Evolutionary conservation across 2,113 vertebrate genomes (phyloP).

Genomic region (Acrocephalus kingi): DNA sequence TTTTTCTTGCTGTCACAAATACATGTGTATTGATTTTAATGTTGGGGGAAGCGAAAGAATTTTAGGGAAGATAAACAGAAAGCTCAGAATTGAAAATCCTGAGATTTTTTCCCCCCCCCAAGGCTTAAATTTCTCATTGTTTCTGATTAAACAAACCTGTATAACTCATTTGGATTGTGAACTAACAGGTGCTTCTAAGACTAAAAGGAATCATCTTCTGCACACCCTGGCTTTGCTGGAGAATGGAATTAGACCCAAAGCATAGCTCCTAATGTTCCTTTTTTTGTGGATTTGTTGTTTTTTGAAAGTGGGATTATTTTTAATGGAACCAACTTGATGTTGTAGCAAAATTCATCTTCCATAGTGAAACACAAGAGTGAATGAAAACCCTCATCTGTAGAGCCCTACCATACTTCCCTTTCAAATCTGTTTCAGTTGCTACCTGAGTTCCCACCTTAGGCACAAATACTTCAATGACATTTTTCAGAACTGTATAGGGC

Average conservation of each 20-base stretch:
- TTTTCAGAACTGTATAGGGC: neutral
- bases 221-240: neutral
- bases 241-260: neutral
- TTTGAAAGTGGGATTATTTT: accelerated
- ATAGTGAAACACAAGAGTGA: neutral
- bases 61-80: neutral
- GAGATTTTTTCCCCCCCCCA: neutral
- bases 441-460: neutral
- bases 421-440: neutral
- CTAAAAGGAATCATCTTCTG: neutral
- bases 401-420: neutral
- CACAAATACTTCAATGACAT: neutral
- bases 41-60: neutral
- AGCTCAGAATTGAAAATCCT: neutral
- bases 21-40: neutral
- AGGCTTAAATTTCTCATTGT: neutral
- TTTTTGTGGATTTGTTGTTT: neutral
- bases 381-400: neutral
- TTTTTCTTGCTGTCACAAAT: neutral
- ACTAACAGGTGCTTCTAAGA: neutral
- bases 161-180: neutral
- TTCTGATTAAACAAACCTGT: neutral
- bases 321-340: neutral
- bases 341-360: neutral
- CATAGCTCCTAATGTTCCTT: neutral